These are phyloP conservation scores for Mimumesa dahlbomi DNA, from an alignment of 2,888 invertebrate genomes.

Conservation along the genomic window DNA sequence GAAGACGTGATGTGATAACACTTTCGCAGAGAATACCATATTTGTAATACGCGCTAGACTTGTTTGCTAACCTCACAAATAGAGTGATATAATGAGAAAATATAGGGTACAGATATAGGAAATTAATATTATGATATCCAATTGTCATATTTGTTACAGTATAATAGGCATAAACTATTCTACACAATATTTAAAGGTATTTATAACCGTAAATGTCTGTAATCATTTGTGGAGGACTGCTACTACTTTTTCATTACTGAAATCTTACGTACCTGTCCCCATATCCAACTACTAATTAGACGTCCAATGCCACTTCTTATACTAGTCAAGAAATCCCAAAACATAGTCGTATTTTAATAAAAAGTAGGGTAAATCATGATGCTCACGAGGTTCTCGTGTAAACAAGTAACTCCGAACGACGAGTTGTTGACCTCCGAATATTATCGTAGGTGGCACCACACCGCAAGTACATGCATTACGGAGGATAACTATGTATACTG, in stretches of 20 bases:
- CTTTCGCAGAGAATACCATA: too few relatives aligned
- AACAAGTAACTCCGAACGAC: conserved; percentile 43
- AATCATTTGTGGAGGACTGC: not conserved
- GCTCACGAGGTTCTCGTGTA: conserved; percentile 29
- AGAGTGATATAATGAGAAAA: too few relatives aligned
- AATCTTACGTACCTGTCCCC: conserved; percentile 57
- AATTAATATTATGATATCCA: too few relatives aligned
- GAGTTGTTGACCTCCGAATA: conserved; percentile 58
- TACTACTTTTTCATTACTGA: conserved; percentile 23
- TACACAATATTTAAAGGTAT: not conserved
- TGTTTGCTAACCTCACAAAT: too few relatives aligned
- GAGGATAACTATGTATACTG: conserved; percentile 19
- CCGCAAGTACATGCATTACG: conserved; percentile 27
- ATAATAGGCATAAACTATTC: not conserved
- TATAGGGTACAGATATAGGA: too few relatives aligned
- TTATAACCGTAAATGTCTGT: not conserved
- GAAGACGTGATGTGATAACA: too few relatives aligned
- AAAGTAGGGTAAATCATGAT: conserved; percentile 7
- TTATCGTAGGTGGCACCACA: conserved; percentile 64
- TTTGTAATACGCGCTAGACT: too few relatives aligned
- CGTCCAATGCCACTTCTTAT: conserved; percentile 57
- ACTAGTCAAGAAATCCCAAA: conserved; percentile 64
- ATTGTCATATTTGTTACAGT: not conserved
- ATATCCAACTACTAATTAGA: conserved; percentile 53
- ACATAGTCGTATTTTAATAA: conserved; percentile 56